These are phyloP conservation scores for Emydura subglobosa DNA, from an alignment of 2,113 vertebrate genomes.

Conservation along the genomic window DNA sequence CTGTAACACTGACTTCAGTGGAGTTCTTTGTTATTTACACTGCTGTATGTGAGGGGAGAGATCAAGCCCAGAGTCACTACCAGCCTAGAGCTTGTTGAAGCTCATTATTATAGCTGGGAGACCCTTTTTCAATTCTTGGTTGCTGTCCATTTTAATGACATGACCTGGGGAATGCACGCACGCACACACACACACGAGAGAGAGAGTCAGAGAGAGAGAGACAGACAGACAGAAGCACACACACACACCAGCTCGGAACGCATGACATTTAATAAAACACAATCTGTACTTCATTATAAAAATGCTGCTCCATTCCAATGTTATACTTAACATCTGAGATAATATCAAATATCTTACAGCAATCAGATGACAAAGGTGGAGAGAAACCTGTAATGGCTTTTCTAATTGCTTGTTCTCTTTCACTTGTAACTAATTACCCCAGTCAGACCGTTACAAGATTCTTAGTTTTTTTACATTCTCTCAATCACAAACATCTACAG, in stretches of 20 bases:
- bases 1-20: rapidly evolving
- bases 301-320: neutral
- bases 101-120: neutral
- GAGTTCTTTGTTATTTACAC: rapidly evolving
- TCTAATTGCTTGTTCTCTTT: constrained; percentile 67
- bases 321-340: neutral
- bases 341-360: constrained; percentile 46
- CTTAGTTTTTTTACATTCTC: constrained; percentile 7
- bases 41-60: neutral
- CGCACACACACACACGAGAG: neutral
- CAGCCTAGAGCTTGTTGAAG: neutral
- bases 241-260: neutral
- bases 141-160: neutral
- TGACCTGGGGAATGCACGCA: rapidly evolving
- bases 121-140: neutral
- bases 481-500: neutral
- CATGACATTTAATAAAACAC: neutral
- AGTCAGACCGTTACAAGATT: neutral
- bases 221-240: neutral
- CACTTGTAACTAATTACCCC: constrained; percentile 69
- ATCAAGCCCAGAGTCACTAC: neutral
- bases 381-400: constrained; percentile 49
- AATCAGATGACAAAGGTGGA: constrained; percentile 48
- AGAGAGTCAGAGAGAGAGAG: neutral
- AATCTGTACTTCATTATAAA: neutral